Base-by-base conservation (phyloP, 2,113 vertebrate genomes). In the Sphyrna mokarran region DNA sequence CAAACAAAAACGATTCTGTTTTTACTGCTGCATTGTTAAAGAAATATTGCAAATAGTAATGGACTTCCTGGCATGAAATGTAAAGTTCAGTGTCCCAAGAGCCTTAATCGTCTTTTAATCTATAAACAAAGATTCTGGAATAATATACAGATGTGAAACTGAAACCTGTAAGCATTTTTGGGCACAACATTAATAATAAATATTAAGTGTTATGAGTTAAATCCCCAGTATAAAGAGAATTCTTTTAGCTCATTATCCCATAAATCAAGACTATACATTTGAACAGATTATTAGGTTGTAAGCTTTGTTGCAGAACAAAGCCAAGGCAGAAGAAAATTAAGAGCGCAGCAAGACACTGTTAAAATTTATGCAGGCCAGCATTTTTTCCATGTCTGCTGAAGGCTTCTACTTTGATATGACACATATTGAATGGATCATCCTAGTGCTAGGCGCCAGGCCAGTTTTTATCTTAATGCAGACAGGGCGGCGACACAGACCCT, bases 401-500 rank as follows among this genome's bases (percentile, higher is more conserved):
- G 96, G 95, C 96, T 96, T 96, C 97, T 97, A 98, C 98, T 98
- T 98, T 98, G 97, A 98, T 98, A 97, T 97, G 97, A 98, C 98
- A 98, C 97, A 97, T 97, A 97, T 97, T 97, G 97, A 97, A 96
- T 97, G 97, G 97, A 98, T 98, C 97, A 97, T 97, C 97, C 95
- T 95, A 96, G 97, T 97, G 96, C 96, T 96, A 98, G 98, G 97
- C 98, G 97, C 98, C 98, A 97, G 97, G 96, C 96, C 96, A 97
- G 97, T 97, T 97, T 95, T 97, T 97, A 97, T 98, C 98, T 98
- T 98, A 97, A 98, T 98, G 97, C 98, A 99, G 98, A 98, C 98
- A 98, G 98, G 96, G 97, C 96, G 97, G 98, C 98, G 97, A 98
- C 98, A 97, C 97, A 97, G 98, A 97, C 97, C 97, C 97, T 98